Conservation (phyloP, 1,140 invertebrate species). For the Pectinophora gossypiella region DNA sequence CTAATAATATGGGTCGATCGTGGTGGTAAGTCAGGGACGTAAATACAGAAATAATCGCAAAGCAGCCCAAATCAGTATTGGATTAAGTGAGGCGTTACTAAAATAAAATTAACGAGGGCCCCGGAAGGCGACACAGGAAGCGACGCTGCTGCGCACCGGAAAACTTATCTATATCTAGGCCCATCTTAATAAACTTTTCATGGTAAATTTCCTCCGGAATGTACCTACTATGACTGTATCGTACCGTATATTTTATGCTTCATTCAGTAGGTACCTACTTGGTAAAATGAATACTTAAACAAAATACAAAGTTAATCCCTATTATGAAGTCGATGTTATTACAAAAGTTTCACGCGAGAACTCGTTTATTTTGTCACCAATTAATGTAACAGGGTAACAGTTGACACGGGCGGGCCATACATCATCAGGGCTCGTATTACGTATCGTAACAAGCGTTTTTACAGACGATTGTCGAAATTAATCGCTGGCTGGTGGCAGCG, state of each 20-base stretch:
- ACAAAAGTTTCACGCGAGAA: neutral
- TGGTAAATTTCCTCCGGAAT: too few species aligned
- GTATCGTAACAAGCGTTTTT: slow-evolving; percentile 30
- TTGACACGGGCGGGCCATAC: neutral
- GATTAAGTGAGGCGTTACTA: slow-evolving; percentile 47
- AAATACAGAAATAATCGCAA: neutral
- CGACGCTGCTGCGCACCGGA: slow-evolving; percentile 33
- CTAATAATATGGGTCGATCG: too few species aligned
- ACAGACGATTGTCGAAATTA: slow-evolving; percentile 58
- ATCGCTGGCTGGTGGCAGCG: slow-evolving; percentile 37
- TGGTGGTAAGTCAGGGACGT: too few species aligned
- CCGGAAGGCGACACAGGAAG: slow-evolving; percentile 50
- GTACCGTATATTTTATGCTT: too few species aligned
- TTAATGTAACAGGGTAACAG: neutral
- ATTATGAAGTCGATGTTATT: too few species aligned
- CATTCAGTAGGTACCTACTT: too few species aligned
- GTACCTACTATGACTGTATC: too few species aligned
- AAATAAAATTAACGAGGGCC: slow-evolving; percentile 65
- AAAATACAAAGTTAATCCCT: too few species aligned
- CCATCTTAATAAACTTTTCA: slow-evolving; percentile 52
- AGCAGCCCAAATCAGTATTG: slow-evolving; percentile 32
- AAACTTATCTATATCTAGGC: slow-evolving; percentile 51
- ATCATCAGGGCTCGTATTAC: neutral
- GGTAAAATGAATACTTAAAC: too few species aligned
- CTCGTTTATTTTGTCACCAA: neutral